Base-by-base conservation (phyloP, 2,113 vertebrate genomes). In the Meriones unguiculatus region DNA sequence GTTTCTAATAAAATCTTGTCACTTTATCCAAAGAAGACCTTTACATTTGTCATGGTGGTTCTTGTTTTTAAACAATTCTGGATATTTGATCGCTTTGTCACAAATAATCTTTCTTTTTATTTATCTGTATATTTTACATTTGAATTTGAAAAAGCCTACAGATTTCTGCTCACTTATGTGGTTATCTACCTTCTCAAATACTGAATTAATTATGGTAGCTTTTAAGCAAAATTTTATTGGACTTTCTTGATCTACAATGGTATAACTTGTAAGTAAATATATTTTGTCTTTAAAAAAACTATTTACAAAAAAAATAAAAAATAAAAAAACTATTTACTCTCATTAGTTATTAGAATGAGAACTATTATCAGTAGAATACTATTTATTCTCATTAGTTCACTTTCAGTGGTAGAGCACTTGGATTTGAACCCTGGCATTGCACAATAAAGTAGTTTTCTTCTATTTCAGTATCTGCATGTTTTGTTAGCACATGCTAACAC, bases 401-500 rank as follows among this genome's bases (percentile, higher is more conserved):
- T 87, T 95, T 59, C n/a, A 22, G 24, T 46, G 46, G 57, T 24
- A 67, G 41, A 67, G 14, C 46, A 57, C 22, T 7, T 41, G 59
- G 57, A 59, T 67, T 67, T 84, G 78, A 65, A 30, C 54, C 41
- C 41, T 46, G 46, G 67, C 24, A 52, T 17, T 46, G 30, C 5
- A 82, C 75, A 77, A 35, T 38, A 30, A 96, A 97, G 17, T 73
- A 22, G 24, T 92, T 95, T 95, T 96, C 57, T 95, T 78, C 38
- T 84, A 65, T 87, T 95, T 96, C 62, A 87, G 28, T 78, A 73
- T 96, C 80, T 94, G 89, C 89, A 65, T 77, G 93, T 88, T 95
- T 95, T 88, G 90, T 86, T 94, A 94, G 38, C 32, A 46, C 46
- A 46, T 46, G 46, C 46, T 46, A 93, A 81, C 72, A 86, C 59